Base-by-base conservation (phyloP, 1,140 invertebrate species). In the Oreohelix idahoensis region DNA sequence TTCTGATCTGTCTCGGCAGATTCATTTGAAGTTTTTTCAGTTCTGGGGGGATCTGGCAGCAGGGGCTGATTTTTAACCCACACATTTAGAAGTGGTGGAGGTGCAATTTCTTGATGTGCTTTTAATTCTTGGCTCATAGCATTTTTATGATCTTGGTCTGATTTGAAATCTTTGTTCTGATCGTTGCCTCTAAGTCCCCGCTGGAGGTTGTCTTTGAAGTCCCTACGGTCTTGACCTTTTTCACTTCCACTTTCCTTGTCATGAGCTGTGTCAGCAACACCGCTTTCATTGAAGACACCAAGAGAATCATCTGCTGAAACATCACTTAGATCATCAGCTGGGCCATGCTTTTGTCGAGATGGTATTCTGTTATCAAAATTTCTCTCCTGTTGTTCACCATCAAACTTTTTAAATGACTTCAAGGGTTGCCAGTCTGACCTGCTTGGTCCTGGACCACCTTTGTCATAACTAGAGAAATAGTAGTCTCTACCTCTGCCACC, bases 301-400 rank as follows among this genome's bases (percentile, higher is more conserved):
- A 58, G 23, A 58, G 53, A 58, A 58, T 92, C 91, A 84, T 92
- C 91, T 29, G 88, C 89, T 75, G 91, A 91, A 11, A 89, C 86
- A 77, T 92, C 92, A 87, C 90, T 91, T 69, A 92, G 91, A 81
- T 92, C 92, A 85, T 90, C 90, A 51, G 84, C 84, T 32, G 86
- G 88, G 35, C 89, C 86, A 15, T 89, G 84, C 20, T 23, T 58
- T 23, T 86, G 85, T 2, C 74, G 79, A 4, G 53, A 58, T n/a
- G 53, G 15, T 49, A 23, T 82, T 81, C 35, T 85, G 86, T 20
- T n/a, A 20, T 45, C 29, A 86, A 38, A 87, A 84, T 45, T 2
- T 45, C 74, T 29, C 39, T 49, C 29, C 11, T 35, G 71, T 89
- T 88, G 1, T 79, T 29, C 29, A 85, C 86, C 29, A 84, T 83